Evolutionary conservation across 2,888 invertebrate genomes (phyloP), one percentile per base, ranked within the genome.

Genomic region (Cheilosia vernalis): DNA sequence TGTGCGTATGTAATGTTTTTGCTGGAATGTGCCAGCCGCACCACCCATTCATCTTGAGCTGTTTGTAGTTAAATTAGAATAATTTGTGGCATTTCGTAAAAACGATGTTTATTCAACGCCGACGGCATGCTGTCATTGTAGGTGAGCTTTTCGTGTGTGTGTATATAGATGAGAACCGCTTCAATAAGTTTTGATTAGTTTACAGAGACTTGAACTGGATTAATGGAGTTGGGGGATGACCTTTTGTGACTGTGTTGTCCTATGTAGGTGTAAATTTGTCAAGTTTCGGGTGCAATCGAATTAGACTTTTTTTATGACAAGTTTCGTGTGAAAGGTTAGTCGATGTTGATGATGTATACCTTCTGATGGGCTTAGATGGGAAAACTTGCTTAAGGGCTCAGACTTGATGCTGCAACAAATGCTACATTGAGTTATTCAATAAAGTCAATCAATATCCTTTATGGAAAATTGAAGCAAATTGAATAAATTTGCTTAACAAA

Each of bases 41-140:
- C 49, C 42, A 33, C 13, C 58, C 63, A 53, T 42, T 30, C 66
- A 44, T 15, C 55, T 60, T 19, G 42, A 76, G 74, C 74, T 80
- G 55, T 74, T 67, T 55, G 19, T 40, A 80, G 69, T 58, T 58
- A 58, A 81, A 76, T 81, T 64, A 74, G 74, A 74, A 69, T 67
- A 81, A 80, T 73, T 69, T 67, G 61, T 63, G 55, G 67, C 30
- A 63, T 81, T 74, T 74, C 19, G 27, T 10, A 30, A 47, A 47
- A 37, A 72, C 51, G 27, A 56, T 58, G 63, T 64, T 58, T 42
- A 67, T 67, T 76, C 51, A 66, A 17, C 51, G 42, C 44, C 49
- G 17, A 37, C 19, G 15, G 27, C 13, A 13, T 13, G 51, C 58
- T 44, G 55, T 61, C 53, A 37, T 13, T 40, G 17, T 44, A 40